These are phyloP conservation scores for Apotomis betuletana DNA, from an alignment of 2,888 invertebrate genomes.

Conservation along the genomic window DNA sequence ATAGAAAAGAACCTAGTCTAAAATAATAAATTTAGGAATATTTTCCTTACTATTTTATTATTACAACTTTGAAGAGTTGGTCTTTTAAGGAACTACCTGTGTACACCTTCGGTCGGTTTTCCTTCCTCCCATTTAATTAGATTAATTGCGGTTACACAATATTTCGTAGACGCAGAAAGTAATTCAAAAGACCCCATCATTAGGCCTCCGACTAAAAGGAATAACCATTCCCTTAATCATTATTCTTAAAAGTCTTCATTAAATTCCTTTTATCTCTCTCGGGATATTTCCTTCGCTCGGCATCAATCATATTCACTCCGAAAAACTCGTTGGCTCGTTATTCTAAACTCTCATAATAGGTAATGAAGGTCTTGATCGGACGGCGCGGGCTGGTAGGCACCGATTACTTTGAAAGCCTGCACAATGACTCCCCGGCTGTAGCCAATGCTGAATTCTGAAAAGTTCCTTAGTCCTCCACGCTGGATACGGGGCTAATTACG, in stretches of 20 bases:
- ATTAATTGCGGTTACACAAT: conserved; percentile 69
- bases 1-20: not conserved
- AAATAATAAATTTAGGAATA: conserved; percentile 16
- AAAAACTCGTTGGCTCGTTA: conserved; percentile 82
- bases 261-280: conserved; percentile 83
- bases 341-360: conserved; percentile 84
- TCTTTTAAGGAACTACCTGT: conserved; percentile 29
- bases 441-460: conserved; percentile 79
- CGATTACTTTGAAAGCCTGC: conserved; percentile 80
- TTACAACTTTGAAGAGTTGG: conserved; percentile 22
- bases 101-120: conserved; percentile 39
- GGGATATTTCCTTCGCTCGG: conserved; percentile 80
- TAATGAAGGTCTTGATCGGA: conserved; percentile 80
- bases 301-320: conserved; percentile 83
- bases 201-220: conserved; percentile 78
- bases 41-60: conserved; percentile 23
- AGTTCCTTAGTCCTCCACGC: conserved; percentile 78
- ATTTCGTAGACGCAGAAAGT: conserved; percentile 74
- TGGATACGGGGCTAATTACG: conserved; percentile 81
- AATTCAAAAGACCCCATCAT: conserved; percentile 80
- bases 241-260: conserved; percentile 84
- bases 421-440: conserved; percentile 79
- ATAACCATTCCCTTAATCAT: conserved; percentile 83
- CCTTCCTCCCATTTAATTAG: conserved; percentile 58
- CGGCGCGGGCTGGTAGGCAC: conserved; percentile 63